Percentiles rank a stretch among this genome's conserved stretches.
Conservation (phyloP, 2,797 vertebrate genomes). For the Enteromius trimaculatus region DNA sequence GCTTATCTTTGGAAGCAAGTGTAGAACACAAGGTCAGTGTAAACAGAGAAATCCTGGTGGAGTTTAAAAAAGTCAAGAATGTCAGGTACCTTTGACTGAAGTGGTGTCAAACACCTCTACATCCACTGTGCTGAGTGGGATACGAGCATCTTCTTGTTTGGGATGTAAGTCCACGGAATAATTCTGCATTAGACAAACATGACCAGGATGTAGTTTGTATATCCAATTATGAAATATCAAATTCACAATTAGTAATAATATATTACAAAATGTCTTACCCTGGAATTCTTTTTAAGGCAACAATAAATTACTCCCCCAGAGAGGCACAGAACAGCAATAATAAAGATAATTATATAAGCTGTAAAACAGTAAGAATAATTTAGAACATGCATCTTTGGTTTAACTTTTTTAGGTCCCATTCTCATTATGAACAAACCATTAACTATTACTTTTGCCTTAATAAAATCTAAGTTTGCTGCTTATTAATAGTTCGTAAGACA, state of each 20-base stretch:
- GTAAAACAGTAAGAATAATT: neutral
- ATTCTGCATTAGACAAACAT: constrained; percentile 60
- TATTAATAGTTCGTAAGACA: neutral
- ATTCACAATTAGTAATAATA: neutral
- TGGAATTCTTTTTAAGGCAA: constrained; percentile 54
- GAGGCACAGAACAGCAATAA: constrained; percentile 7
- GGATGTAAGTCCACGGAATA: constrained; percentile 65
- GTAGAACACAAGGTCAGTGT: neutral
- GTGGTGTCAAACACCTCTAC: constrained; percentile 49
- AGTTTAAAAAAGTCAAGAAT: neutral
- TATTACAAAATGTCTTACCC: constrained; percentile 63
- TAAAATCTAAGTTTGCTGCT: neutral
- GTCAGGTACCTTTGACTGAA: constrained; percentile 69
- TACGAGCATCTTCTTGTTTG: constrained; percentile 69
- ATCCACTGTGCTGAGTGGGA: constrained; percentile 71
- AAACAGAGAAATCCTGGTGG: neutral
- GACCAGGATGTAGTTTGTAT: neutral
- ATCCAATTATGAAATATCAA: neutral
- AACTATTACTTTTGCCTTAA: neutral
- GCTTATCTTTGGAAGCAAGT: constrained; percentile 61
- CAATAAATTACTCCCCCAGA: constrained; percentile 46
- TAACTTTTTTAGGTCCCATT: no score
- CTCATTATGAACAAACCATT: neutral
- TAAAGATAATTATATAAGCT: constrained; percentile 51
- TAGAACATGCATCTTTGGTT: neutral